These are phyloP conservation scores for Acleris emargana DNA, from an alignment of 2,888 invertebrate species.

Conservation along the genomic window DNA sequence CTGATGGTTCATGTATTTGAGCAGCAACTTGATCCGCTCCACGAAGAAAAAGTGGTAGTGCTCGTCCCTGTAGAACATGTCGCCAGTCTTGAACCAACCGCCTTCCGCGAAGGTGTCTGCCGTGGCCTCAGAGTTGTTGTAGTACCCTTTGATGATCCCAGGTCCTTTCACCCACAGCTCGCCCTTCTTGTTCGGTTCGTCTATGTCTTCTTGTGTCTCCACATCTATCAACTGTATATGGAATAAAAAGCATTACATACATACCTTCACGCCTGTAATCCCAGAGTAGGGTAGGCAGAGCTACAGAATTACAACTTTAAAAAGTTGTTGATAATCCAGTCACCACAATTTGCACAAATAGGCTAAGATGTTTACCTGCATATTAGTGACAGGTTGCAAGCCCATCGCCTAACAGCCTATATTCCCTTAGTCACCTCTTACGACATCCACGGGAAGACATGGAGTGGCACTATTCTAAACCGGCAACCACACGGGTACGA, in stretches of 20 bases:
- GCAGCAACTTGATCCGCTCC: constrained; percentile 77
- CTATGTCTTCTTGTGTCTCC: constrained; percentile 66
- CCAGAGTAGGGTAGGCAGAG: too few relatives aligned
- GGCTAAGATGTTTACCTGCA: too few relatives aligned
- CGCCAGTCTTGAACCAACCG: constrained; percentile 80
- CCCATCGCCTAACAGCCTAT: too few relatives aligned
- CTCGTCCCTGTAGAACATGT: constrained; percentile 77
- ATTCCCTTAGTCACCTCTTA: too few relatives aligned
- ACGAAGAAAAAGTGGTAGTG: constrained; percentile 74
- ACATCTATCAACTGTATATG: constrained; percentile 68
- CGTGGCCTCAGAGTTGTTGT: constrained; percentile 68
- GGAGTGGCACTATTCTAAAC: too few relatives aligned
- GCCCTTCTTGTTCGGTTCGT: constrained; percentile 72
- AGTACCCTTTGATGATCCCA: constrained; percentile 73
- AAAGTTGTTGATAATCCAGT: too few relatives aligned
- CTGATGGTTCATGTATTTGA: constrained; percentile 78
- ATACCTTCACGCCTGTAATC: too few relatives aligned
- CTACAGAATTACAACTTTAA: too few relatives aligned
- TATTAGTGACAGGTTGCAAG: too few relatives aligned
- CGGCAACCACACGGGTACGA: too few relatives aligned
- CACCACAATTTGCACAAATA: too few relatives aligned
- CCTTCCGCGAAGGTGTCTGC: constrained; percentile 67
- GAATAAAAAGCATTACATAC: background rate
- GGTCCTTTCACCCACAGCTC: constrained; percentile 80
- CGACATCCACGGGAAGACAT: too few relatives aligned